A percentile compares a stretch with the other conserved stretches of the same genome.
These are phyloP conservation scores for Protobothrops mucrosquamatus DNA, from an alignment of 2,113 vertebrate species.

Conservation along the genomic window DNA sequence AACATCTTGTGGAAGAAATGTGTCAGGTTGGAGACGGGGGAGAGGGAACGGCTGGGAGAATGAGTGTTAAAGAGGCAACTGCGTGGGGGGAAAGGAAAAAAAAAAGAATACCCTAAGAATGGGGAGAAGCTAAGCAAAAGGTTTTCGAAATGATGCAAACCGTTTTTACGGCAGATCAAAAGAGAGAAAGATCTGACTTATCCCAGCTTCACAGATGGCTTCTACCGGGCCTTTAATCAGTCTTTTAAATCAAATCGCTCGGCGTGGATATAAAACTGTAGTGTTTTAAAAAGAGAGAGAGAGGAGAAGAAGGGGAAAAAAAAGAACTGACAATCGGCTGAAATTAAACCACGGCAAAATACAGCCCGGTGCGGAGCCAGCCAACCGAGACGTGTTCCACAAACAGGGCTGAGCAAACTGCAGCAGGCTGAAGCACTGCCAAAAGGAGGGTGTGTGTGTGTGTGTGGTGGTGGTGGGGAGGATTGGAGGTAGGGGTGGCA, in stretches of 20 bases:
- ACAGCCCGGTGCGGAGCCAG: background rate
- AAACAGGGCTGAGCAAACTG: background rate
- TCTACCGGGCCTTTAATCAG: background rate
- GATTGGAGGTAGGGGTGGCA: no score
- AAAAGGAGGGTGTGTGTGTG: no score
- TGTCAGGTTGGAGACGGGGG: no score
- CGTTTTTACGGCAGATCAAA: background rate
- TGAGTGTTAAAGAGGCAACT: no score
- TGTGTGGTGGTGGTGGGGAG: no score
- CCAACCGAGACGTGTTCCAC: background rate
- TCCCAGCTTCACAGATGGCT: background rate
- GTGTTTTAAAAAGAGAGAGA: background rate
- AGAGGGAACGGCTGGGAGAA: no score
- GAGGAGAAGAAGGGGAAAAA: background rate
- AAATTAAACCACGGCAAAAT: background rate
- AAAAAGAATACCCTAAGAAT: no score
- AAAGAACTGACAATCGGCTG: background rate
- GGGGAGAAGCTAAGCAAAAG: no score
- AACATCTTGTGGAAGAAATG: slow-evolving; percentile 40
- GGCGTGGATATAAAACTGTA: background rate
- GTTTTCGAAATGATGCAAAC: no score
- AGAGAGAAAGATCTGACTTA: background rate
- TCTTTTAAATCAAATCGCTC: background rate
- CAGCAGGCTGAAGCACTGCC: background rate
- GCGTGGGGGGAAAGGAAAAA: no score